Evolutionary conservation across 1,140 invertebrate species (phyloP).

Genomic region (Eciton burchellii): DNA sequence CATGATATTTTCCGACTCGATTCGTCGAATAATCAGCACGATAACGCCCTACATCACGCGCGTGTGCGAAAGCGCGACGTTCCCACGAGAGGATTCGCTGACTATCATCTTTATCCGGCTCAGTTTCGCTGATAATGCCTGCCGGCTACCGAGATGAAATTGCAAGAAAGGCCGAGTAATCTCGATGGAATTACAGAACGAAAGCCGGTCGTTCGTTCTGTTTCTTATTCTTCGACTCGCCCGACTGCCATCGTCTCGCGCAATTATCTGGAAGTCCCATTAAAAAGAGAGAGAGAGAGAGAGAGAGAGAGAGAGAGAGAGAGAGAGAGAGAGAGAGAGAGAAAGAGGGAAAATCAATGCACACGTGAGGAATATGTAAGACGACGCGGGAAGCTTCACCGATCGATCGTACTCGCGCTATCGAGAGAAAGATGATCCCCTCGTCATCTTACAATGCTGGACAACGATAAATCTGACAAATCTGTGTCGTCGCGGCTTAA

Average conservation of each 20-base stretch:
- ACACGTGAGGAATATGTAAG: neutral
- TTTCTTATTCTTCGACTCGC: constrained; percentile 2
- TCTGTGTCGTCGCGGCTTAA: no score
- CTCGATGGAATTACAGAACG: constrained; percentile 8
- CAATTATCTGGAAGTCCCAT: neutral
- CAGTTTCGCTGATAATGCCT: constrained; percentile 42
- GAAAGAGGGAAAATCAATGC: neutral
- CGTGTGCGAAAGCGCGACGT: constrained; percentile 35
- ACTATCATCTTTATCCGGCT: constrained; percentile 36
- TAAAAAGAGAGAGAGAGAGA: neutral
- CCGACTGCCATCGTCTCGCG: neutral
- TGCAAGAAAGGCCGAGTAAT: constrained; percentile 25
- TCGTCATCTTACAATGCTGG: neutral
- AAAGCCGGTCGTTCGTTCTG: neutral
- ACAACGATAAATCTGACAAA: neutral
- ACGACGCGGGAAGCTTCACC: neutral
- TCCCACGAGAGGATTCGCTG: constrained; percentile 28
- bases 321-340: neutral
- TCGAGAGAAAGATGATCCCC: neutral
- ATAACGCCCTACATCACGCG: constrained; percentile 45
- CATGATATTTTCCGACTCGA: neutral
- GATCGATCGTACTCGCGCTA: neutral
- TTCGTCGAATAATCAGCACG: constrained; percentile 51
- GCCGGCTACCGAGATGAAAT: neutral
- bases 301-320: neutral